A percentile compares a stretch with the other conserved stretches of the same genome.
phyloP scores from a whole-genome alignment of 92 coral and sea anemone species.

The Epizoanthus scotinus region DNA sequence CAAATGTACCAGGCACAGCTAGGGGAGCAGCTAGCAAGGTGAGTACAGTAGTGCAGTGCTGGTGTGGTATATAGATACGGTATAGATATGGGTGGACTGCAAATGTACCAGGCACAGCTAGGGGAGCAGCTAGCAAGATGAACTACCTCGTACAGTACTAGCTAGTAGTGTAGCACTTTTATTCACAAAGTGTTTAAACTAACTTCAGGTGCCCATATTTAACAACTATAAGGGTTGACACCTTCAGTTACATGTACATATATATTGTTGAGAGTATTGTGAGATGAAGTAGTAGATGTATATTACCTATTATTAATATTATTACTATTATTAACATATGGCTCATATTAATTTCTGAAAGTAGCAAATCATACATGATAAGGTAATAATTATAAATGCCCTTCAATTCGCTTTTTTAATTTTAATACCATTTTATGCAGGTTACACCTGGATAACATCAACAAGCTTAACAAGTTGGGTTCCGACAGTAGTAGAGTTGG shows the following conservation, averaged over 20 bases:
- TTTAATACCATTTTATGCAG: slow-evolving; percentile 48
- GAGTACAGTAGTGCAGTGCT: slow-evolving; percentile 59
- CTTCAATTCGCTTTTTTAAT: not conserved
- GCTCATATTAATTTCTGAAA: too few relatives aligned
- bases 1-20: slow-evolving; percentile 59
- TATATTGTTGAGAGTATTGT: too few relatives aligned
- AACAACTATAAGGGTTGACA: too few relatives aligned
- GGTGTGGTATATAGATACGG: slow-evolving; percentile 51
- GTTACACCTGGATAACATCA: slow-evolving; percentile 70
- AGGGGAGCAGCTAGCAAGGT: slow-evolving; percentile 72
- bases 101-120: slow-evolving; percentile 56
- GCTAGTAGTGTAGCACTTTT: slow-evolving; percentile 48
- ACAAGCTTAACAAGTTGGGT: slow-evolving; percentile 56
- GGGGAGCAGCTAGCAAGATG: slow-evolving; percentile 73
- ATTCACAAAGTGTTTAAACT: slow-evolving; percentile 3
- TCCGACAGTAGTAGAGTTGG: slow-evolving; percentile 24
- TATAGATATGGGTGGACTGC: slow-evolving; percentile 58
- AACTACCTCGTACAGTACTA: too few relatives aligned
- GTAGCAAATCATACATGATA: too few relatives aligned
- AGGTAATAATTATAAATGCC: too few relatives aligned
- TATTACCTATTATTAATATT: too few relatives aligned
- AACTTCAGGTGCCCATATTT: too few relatives aligned
- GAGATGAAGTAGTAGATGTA: too few relatives aligned
- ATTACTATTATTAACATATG: too few relatives aligned
- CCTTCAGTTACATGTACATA: too few relatives aligned